These are phyloP conservation scores for Dendrolimus pini DNA, from an alignment of 2,888 invertebrate genomes.

Conservation along the genomic window DNA sequence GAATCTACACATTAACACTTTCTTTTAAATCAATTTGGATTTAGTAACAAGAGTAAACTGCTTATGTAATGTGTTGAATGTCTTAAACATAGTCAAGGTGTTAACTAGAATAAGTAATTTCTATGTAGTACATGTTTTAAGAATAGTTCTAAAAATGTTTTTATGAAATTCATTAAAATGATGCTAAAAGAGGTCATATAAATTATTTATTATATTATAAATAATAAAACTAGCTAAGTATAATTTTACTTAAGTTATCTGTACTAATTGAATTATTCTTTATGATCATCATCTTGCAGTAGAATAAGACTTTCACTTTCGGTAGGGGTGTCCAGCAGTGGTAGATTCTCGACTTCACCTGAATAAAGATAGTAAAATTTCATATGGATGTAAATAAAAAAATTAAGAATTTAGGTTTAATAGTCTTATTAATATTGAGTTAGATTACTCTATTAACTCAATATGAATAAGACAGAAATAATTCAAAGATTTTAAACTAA, in stretches of 20 bases:
- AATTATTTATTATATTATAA: not conserved
- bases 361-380: constrained; percentile 19
- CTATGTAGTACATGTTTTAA: too few species aligned
- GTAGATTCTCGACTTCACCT: constrained; percentile 67
- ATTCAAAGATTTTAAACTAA: too few species aligned
- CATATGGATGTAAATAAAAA: not conserved
- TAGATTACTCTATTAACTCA: not conserved
- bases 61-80: too few species aligned
- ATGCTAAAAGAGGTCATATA: not conserved
- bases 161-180: not conserved
- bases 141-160: too few species aligned
- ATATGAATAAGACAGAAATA: too few species aligned
- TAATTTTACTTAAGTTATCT: not conserved
- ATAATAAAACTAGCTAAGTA: not conserved
- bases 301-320: constrained; percentile 58
- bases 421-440: constrained; percentile 4
- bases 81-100: too few species aligned
- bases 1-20: too few species aligned
- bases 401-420: not conserved
- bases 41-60: too few species aligned
- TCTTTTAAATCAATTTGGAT: too few species aligned
- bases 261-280: constrained; percentile 20
- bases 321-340: constrained; percentile 52
- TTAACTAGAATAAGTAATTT: too few species aligned
- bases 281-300: constrained; percentile 44